Conservation (phyloP, 2,888 invertebrate species). For the Nymphalis polychloros region DNA sequence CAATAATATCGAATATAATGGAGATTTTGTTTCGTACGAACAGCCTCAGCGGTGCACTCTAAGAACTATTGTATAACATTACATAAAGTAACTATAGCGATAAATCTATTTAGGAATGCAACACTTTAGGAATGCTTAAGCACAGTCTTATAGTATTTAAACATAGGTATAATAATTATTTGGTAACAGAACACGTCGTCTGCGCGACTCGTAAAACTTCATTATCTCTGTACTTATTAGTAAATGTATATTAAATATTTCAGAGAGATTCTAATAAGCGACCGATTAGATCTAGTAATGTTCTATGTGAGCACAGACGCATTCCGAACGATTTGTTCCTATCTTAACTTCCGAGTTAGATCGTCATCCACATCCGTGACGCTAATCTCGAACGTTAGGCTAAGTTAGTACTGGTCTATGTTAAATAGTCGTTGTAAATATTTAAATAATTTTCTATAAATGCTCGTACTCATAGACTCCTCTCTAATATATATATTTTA, state of each 20-base stretch:
- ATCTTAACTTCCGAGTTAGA: background rate
- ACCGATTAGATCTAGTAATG: background rate
- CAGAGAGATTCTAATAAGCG: conserved; percentile 5
- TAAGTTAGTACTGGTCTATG: conserved; percentile 14
- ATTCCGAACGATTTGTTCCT: conserved; percentile 1
- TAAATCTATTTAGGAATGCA: conserved; percentile 37
- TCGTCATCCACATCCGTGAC: background rate
- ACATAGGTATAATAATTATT: conserved; percentile 49
- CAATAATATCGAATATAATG: conserved; percentile 28
- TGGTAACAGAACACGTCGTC: conserved; percentile 49
- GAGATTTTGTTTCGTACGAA: conserved; percentile 12
- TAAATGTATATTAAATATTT: background rate
- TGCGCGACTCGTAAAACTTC: background rate
- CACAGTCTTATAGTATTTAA: conserved; percentile 57
- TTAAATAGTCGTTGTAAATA: conserved; percentile 12
- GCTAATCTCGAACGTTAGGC: background rate
- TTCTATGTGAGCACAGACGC: background rate
- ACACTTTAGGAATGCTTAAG: conserved; percentile 51
- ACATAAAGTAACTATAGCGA: conserved; percentile 18
- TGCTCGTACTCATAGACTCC: conserved; percentile 31
- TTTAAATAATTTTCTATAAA: conserved; percentile 33
- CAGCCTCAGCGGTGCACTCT: conserved; percentile 21
- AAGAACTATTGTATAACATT: conserved; percentile 16
- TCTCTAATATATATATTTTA: conserved; percentile 5
- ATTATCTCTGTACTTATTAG: background rate